phyloP scores from a whole-genome alignment of 1,140 invertebrate species.

The Portunus trituberculatus region DNA sequence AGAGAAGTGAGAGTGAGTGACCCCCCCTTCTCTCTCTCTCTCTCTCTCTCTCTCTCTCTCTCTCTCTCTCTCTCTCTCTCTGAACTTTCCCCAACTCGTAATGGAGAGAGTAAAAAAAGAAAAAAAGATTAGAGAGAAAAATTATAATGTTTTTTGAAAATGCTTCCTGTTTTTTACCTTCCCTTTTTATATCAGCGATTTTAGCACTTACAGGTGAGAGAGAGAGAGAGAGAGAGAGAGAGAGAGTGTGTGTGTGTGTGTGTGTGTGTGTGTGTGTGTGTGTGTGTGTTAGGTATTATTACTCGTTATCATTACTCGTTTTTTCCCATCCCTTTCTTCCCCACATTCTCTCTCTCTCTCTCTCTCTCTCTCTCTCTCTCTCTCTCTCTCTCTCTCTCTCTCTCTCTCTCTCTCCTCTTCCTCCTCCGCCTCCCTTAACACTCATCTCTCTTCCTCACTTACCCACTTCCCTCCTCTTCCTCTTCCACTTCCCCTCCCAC shows the following conservation, averaged over 20 bases:
- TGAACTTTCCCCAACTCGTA: neutral
- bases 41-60: neutral
- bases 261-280: too few relatives aligned
- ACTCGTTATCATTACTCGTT: too few relatives aligned
- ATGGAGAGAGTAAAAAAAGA: too few relatives aligned
- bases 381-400: neutral
- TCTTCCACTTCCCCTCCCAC: neutral
- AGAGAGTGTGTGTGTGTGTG: too few relatives aligned
- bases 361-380: neutral
- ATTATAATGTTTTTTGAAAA: too few relatives aligned
- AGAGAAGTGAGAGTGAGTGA: neutral
- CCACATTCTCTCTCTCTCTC: neutral
- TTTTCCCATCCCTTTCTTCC: too few relatives aligned
- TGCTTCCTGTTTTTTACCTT: too few relatives aligned
- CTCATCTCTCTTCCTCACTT: neutral
- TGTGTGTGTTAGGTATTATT: too few relatives aligned
- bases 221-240: too few relatives aligned
- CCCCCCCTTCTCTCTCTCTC: neutral
- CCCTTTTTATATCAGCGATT: too few relatives aligned
- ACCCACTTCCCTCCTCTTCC: neutral
- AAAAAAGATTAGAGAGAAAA: too few relatives aligned
- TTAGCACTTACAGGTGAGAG: too few relatives aligned
- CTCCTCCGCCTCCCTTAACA: neutral
- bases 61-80: slow-evolving; percentile 16
- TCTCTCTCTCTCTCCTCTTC: neutral